Evolutionary conservation across 2,797 vertebrate species (phyloP), one percentile per base, ranked within the genome.

Genomic region (Staurois parvus): DNA sequence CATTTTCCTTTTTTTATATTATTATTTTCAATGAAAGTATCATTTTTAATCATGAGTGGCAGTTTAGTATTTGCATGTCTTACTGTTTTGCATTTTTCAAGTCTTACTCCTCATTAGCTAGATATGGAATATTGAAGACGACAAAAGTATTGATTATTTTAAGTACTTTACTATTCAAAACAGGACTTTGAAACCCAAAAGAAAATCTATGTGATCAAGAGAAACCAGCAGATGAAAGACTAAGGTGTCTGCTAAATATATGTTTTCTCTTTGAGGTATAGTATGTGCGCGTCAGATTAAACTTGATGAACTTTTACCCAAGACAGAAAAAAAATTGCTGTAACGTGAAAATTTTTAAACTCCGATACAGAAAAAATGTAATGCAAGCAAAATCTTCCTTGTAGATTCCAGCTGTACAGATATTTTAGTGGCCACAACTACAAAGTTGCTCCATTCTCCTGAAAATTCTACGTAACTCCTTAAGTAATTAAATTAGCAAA

Each of bases 161-260:
- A 73, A 48, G 69, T 45, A n/a, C 72, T 79, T 84, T 79, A 2
- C 52, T 73, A 84, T 84, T 79, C 78, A 75, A 85, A 75, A 59
- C 77, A 75, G 67, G 37, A 40, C 77, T 75, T 67, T 79, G 78
- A 56, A 72, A 69, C 42, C 68, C 75, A 52, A 59, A n/a, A 29
- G 67, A 64, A 85, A 80, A 80, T 85, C 72, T 69, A 59, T 81
- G 70, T 85, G 84, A 85, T 85, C 84, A 80, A 85, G 77, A 75
- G 69, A 85, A 75, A 45, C 48, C 56, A 42, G 24, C 52, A 84
- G 83, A 84, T 84, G 76, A 84, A 84, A 84, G 83, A 45, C 34
- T 10, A 73, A 72, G 28, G 32, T 79, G 66, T 40, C 67, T 79
- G 62, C 48, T 79, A 84, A 79, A 73, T 72, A 72, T 84, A 56